Base-by-base conservation (phyloP, 2,113 vertebrate species). In the Trichomycterus rosablanca region DNA sequence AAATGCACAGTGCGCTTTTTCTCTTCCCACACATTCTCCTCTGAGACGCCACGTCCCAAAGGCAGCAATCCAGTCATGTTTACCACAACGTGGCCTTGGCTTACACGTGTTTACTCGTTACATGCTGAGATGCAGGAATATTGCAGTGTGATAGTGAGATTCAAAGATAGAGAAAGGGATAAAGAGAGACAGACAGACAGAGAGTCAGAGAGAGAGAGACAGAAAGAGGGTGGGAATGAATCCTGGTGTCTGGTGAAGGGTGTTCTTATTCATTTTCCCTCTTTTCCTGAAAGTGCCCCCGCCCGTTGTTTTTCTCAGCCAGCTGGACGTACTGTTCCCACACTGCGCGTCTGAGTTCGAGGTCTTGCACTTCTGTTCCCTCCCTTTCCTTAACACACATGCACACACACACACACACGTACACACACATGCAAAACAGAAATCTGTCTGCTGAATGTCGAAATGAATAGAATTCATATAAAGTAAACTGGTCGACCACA, bases 211-310 rank as follows among this genome's bases (percentile, higher is more conserved):
- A 28, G 49, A 59, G 71, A 71, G 66, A 32, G 43, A 14, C 26
- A 12, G 73, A 56, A n/a, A n/a, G 23, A 59, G 70, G 77, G 67
- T 51, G 63, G 69, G 76, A 73, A 73, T 66, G 50, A 76, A 70
- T 73, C 70, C 63, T 61, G 40, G 22, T 60, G 52, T 73, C 39
- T 76, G 81, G 76, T 69, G n/a, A 67, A 81, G 79, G 76, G 80
- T 82, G 84, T 83, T 83, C 76, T 84, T 76, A 39, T 71, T 74
- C 75, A 56, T 68, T 81, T 84, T 87, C 80, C 79, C 80, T 63
- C 53, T 74, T 75, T 79, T 74, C 81, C 74, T 83, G 80, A 82
- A 82, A 79, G 64, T 7, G 7, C 66, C 54, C 65, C 71, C 48
- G 30, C 61, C 68, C 68, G 16, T 57, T 73, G 68, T 81, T 78